phyloP scores from a whole-genome alignment of 2,888 invertebrate genomes.

The Andrena dorsata region DNA sequence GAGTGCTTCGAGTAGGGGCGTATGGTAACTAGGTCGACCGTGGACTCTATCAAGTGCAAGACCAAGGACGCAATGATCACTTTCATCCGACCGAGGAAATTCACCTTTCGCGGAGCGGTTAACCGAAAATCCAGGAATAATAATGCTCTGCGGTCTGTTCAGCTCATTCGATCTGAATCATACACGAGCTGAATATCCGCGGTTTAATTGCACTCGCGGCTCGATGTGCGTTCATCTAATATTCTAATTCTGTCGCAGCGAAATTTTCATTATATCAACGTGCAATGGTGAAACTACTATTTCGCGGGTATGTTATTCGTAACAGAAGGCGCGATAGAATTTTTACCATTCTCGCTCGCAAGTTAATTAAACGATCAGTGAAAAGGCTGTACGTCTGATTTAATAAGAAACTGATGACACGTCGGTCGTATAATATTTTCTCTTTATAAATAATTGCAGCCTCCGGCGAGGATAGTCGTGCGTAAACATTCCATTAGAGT shows the following conservation, averaged over 20 bases:
- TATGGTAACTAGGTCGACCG: conserved; percentile 62
- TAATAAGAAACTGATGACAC: not conserved
- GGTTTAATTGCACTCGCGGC: not conserved
- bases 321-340: not conserved
- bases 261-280: not conserved
- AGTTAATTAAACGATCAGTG: not conserved
- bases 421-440: conserved; percentile 2
- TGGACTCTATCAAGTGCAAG: conserved; percentile 69
- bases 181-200: not conserved
- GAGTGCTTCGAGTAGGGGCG: conserved; percentile 8
- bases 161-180: not conserved
- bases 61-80: conserved; percentile 76
- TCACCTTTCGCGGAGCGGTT: not conserved
- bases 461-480: not conserved
- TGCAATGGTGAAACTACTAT: not conserved
- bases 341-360: not conserved
- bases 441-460: not conserved
- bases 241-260: not conserved
- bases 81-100: conserved; percentile 66
- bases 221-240: not conserved
- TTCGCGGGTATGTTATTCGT: not conserved
- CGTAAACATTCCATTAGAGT: not conserved
- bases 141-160: not conserved
- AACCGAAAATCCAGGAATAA: conserved; percentile 22
- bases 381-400: not conserved